Base-by-base conservation (phyloP, 2,113 vertebrate species). In the Noturus placidus region DNA sequence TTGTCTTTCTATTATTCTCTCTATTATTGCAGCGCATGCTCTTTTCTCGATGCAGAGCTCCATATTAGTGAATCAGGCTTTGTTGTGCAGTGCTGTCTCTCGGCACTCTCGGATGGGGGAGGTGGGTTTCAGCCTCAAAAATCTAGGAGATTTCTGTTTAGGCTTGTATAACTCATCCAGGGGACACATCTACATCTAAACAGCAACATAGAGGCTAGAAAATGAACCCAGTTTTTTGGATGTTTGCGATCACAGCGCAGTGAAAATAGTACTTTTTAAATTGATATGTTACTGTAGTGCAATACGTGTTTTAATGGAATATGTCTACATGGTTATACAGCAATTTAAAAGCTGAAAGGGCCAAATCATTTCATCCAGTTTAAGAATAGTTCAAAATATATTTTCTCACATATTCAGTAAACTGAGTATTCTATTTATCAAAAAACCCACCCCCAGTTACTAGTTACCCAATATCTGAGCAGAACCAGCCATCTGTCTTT, bases 221-320 rank as follows among this genome's bases (percentile, higher is more conserved):
- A 46, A 35, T 57, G 20, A 33, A n/a, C 50, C 50, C 35, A 1
- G 38, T 20, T 25, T 82, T 82, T n/a, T 10, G 78, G 82, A 86
- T 87, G 42, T 69, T 46, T 69, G 46, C 89, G 87, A 52, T 84
- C 78, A 87, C 89, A 78, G 88, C 70, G 79, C 89, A 86, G 85
- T 59, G 88, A 88, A 87, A 19, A 33, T 5, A 17, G 8, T 33
- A 20, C n/a, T 56, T 22, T 35, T 38, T 22, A 6, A 46, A 54
- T 54, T 30, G 56, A 56, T 56, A 76, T 56, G 11, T 35, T 59
- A 27, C 5, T 38, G 10, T 38, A 13, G 30, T 22, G 52, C 54
- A 13, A 57, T 35, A 57, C n/a, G 20, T 0, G 19, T 33, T 57
- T 80, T 5, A 79, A 79, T 33, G 9, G 1, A 33, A 56, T 20